phyloP scores from a whole-genome alignment of 2,888 invertebrate genomes.

The Ectemnius cavifrons region DNA sequence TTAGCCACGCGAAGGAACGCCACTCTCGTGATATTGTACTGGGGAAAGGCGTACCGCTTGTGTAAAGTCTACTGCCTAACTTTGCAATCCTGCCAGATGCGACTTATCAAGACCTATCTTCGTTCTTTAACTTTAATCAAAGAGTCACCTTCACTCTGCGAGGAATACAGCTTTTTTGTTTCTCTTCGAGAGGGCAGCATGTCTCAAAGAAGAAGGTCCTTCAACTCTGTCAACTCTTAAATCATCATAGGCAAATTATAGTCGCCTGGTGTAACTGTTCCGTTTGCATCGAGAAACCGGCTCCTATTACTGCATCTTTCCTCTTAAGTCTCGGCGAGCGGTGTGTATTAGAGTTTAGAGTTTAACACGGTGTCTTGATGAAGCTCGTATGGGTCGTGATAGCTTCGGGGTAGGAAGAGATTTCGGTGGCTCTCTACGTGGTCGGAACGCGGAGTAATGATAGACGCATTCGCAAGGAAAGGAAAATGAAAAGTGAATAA shows the following conservation, averaged over 20 bases:
- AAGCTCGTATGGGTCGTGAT: constrained; percentile 3
- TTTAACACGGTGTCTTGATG: not conserved
- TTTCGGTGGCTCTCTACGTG: constrained; percentile 2
- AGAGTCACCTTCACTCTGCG: too few species aligned
- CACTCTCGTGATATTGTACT: constrained; percentile 43
- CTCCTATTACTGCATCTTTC: not conserved
- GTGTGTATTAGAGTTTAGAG: not conserved
- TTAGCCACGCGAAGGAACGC: constrained; percentile 35
- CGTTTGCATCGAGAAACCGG: not conserved
- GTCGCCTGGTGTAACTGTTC: not conserved
- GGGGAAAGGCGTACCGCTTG: constrained; percentile 25
- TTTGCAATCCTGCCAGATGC: constrained; percentile 15
- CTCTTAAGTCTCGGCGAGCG: not conserved
- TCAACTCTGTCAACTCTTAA: too few species aligned
- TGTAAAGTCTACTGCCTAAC: too few species aligned
- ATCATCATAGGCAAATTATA: not conserved
- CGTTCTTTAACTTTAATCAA: too few species aligned
- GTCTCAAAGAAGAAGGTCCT: too few species aligned
- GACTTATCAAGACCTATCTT: not conserved
- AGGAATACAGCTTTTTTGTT: too few species aligned
- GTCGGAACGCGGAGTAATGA: constrained; percentile 14
- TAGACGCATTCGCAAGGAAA: constrained; percentile 27
- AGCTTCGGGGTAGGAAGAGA: not conserved
- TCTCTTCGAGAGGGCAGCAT: too few species aligned
- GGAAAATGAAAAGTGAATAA: constrained; percentile 58